phyloP scores from a whole-genome alignment of 2,797 vertebrate species.

The Threskiornis aethiopicus region DNA sequence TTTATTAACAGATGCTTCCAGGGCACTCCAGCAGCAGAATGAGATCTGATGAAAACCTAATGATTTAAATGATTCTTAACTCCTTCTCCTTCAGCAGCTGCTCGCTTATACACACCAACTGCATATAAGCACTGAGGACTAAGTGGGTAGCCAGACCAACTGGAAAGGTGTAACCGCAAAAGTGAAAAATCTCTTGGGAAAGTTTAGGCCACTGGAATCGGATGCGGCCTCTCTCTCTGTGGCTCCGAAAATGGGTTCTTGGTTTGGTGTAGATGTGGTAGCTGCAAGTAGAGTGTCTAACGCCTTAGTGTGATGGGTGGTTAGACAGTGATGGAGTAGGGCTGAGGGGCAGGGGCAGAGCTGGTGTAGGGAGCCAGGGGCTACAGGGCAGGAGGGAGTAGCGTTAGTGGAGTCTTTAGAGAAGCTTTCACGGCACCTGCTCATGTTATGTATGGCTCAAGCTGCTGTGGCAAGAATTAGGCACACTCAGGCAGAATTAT shows the following conservation, averaged over 20 bases:
- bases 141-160: background rate
- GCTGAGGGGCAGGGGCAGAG: background rate
- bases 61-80: constrained; percentile 48
- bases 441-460: background rate
- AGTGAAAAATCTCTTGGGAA: background rate
- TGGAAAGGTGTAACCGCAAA: background rate
- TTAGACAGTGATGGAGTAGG: background rate
- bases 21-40: constrained; percentile 51
- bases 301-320: rapidly evolving
- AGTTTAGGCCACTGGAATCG: background rate
- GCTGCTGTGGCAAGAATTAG: constrained; percentile 9
- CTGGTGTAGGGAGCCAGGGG: background rate
- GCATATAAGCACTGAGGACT: background rate
- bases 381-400: background rate
- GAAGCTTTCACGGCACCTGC: background rate
- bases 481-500: constrained; percentile 47
- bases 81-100: constrained; percentile 13
- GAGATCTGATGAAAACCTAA: constrained; percentile 58
- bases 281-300: background rate
- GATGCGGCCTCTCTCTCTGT: background rate
- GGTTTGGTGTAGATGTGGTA: background rate
- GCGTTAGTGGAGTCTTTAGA: background rate
- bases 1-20: constrained; percentile 68
- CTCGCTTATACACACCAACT: background rate
- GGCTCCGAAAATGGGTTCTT: background rate